A percentile compares a stretch with the other conserved stretches of the same genome.
phyloP scores from a whole-genome alignment of 1,140 invertebrate genomes.

The Bombus consobrinus region DNA sequence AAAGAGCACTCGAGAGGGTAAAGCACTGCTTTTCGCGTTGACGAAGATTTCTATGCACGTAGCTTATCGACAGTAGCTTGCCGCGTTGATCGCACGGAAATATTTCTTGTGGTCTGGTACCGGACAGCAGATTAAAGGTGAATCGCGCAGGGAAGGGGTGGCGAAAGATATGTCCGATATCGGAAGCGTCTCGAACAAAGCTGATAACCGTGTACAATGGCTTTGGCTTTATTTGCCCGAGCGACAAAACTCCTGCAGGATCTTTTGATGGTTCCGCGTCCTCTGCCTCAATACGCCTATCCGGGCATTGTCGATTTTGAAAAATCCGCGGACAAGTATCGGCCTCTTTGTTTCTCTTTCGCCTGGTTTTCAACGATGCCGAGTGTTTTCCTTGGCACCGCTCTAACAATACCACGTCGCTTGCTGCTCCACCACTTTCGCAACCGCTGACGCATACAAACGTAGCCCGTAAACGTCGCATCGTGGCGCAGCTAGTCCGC shows the following conservation, averaged over 20 bases:
- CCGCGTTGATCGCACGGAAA: slow-evolving; percentile 15
- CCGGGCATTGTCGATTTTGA: slow-evolving; percentile 2
- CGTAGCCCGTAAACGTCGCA: no score
- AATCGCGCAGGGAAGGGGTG: neutral
- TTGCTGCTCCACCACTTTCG: slow-evolving; percentile 13
- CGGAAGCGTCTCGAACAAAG: neutral
- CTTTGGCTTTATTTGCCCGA: neutral
- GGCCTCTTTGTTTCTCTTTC: slow-evolving; percentile 34
- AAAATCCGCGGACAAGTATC: neutral
- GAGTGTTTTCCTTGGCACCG: slow-evolving; percentile 24
- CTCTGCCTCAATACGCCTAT: neutral
- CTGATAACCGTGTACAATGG: slow-evolving; percentile 16
- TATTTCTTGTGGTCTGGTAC: neutral
- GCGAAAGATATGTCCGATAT: neutral
- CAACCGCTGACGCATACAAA: neutral
- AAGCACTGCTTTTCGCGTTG: slow-evolving; percentile 13
- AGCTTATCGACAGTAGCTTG: neutral
- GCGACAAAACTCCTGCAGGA: neutral
- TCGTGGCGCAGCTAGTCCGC: no score
- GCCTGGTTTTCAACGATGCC: slow-evolving; percentile 22
- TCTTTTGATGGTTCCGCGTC: neutral
- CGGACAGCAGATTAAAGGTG: neutral
- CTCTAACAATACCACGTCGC: slow-evolving; percentile 27
- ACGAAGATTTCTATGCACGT: neutral
- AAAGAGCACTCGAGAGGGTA: slow-evolving; percentile 13